Evolutionary conservation across 2,113 vertebrate genomes (phyloP).

Genomic region (Sus scrofa): DNA sequence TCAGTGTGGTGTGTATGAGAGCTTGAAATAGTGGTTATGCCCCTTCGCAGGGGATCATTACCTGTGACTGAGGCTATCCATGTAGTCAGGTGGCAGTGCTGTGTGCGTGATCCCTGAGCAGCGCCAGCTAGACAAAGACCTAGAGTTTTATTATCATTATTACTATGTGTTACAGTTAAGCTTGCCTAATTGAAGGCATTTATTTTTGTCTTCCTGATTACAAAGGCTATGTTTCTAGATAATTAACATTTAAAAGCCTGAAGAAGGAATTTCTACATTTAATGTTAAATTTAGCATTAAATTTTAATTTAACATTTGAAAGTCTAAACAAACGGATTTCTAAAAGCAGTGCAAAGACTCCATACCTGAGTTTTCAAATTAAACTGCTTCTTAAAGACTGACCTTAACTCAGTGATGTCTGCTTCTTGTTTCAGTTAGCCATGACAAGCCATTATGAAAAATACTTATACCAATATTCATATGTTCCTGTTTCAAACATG

Average conservation of each 20-base stretch:
- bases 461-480: background rate
- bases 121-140: background rate
- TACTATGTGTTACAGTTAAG: background rate
- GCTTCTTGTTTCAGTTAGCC: slow-evolving; percentile 30
- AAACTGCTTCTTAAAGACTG: slow-evolving; percentile 11
- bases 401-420: background rate
- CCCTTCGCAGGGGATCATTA: background rate
- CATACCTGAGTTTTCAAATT: background rate
- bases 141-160: background rate
- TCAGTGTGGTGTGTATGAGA: background rate
- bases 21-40: background rate
- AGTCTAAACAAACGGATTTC: background rate
- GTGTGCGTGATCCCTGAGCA: background rate
- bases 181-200: background rate
- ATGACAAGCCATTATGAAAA: background rate
- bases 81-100: background rate
- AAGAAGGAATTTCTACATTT: slow-evolving; percentile 4
- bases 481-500: background rate
- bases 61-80: background rate
- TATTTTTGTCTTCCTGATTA: slow-evolving; percentile 47
- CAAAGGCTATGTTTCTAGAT: background rate
- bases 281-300: background rate
- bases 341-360: slow-evolving; percentile 4
- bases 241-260: background rate
- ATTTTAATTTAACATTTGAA: slow-evolving; percentile 37